Evolutionary conservation across 2,113 vertebrate genomes (phyloP).

Genomic region (Sterna hirundo): DNA sequence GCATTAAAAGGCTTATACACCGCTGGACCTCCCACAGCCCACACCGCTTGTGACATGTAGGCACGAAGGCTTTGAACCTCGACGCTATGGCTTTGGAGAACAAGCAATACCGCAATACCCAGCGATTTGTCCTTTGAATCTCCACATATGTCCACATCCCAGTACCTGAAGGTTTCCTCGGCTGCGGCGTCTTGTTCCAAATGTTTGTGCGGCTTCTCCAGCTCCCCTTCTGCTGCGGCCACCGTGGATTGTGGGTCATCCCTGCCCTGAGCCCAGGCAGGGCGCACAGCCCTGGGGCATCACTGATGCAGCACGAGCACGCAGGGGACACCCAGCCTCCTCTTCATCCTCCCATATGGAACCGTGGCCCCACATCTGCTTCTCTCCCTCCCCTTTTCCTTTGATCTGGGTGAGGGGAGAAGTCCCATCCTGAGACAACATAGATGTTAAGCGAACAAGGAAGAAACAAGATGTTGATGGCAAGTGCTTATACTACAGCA

Average conservation of each 20-base stretch:
- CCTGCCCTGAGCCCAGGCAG: background rate
- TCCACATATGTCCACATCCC: background rate
- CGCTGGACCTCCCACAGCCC: background rate
- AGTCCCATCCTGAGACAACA: background rate
- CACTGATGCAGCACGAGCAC: accelerated
- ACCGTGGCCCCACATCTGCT: background rate
- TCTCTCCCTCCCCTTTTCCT: background rate
- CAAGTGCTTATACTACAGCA: background rate
- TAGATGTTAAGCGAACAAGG: background rate
- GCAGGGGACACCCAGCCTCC: background rate
- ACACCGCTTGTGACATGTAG: background rate
- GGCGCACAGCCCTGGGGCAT: background rate
- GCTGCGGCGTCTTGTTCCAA: accelerated
- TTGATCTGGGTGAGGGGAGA: background rate
- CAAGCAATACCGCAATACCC: background rate
- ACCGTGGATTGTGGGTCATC: background rate
- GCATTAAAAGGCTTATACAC: background rate
- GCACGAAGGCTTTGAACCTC: background rate
- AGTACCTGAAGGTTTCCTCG: background rate
- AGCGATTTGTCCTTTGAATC: background rate
- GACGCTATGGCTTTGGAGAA: background rate
- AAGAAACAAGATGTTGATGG: background rate
- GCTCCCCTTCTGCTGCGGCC: background rate
- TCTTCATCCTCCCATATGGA: background rate
- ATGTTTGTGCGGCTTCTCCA: accelerated